A percentile compares a stretch with the other conserved stretches of the same genome.
Evolutionary conservation across 2,888 invertebrate species (phyloP).

Genomic region (Spisula subtruncata): DNA sequence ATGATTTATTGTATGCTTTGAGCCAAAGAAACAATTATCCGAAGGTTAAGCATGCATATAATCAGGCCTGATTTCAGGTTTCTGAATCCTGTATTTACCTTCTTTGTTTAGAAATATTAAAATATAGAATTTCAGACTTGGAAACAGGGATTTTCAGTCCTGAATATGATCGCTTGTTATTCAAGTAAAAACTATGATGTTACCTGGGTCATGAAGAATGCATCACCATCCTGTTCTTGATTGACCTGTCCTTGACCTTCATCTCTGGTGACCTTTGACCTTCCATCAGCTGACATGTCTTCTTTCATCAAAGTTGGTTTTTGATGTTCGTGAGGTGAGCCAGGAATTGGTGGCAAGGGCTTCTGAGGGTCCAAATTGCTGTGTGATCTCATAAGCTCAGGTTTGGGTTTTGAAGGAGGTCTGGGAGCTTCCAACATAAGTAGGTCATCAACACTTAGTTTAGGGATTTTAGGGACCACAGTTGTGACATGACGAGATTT

Average conservation of each 20-base stretch:
- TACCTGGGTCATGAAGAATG: conserved; percentile 87
- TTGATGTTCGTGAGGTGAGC: conserved; percentile 57
- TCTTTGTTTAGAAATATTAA: too few species aligned
- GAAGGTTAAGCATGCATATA: too few species aligned
- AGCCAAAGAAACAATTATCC: too few species aligned
- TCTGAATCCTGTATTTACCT: too few species aligned
- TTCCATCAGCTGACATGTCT: conserved; percentile 43
- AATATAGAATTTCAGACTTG: too few species aligned
- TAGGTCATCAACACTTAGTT: conserved; percentile 82
- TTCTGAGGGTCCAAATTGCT: conserved; percentile 61
- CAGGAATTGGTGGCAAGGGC: conserved; percentile 73
- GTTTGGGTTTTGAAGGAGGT: conserved; percentile 61
- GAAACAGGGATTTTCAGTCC: too few species aligned
- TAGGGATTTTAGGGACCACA: conserved; percentile 85
- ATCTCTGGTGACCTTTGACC: conserved; percentile 50
- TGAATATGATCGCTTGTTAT: too few species aligned
- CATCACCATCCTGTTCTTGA: conserved; percentile 72
- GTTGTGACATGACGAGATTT: conserved; percentile 79
- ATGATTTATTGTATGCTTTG: too few species aligned
- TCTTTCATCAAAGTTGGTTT: conserved; percentile 37
- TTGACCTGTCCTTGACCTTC: conserved; percentile 59
- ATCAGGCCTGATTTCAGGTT: too few species aligned
- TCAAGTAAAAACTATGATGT: too few species aligned
- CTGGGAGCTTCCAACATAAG: conserved; percentile 80
- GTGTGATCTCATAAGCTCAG: conserved; percentile 58